phyloP scores from a whole-genome alignment of 2,888 invertebrate genomes.

The Exephanes ischioxanthus region DNA sequence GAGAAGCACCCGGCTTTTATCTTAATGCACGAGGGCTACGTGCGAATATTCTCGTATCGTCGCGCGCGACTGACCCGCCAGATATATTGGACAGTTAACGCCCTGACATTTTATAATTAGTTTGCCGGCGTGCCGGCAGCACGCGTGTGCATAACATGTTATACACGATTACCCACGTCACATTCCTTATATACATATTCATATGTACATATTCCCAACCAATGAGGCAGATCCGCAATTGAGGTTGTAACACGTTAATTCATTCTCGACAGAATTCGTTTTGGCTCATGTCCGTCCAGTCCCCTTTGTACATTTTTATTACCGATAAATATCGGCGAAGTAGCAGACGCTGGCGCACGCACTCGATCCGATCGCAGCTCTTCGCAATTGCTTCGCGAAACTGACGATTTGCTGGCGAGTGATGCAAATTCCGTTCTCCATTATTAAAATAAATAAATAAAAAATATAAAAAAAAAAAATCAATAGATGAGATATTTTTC shows the following conservation, averaged over 20 bases:
- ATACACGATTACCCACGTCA: constrained; percentile 51
- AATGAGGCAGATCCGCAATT: constrained; percentile 7
- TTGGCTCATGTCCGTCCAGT: not conserved
- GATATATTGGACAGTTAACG: constrained; percentile 65
- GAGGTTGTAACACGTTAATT: constrained; percentile 8
- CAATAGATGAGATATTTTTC: constrained; percentile 19
- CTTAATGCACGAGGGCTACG: constrained; percentile 63
- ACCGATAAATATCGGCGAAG: constrained; percentile 29
- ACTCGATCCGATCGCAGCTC: not conserved
- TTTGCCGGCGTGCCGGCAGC: constrained; percentile 58
- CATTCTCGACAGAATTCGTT: constrained; percentile 10
- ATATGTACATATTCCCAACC: constrained; percentile 25
- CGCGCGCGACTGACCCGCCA: constrained; percentile 52
- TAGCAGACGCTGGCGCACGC: not conserved
- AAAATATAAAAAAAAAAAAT: not conserved
- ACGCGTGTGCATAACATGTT: constrained; percentile 52
- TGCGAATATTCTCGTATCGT: constrained; percentile 67
- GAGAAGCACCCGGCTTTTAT: constrained; percentile 46
- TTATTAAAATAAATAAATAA: not conserved
- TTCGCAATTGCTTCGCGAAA: constrained; percentile 18
- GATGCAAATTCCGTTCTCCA: constrained; percentile 12
- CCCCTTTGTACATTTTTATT: not conserved
- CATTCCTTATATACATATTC: constrained; percentile 38
- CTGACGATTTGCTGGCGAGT: constrained; percentile 1
- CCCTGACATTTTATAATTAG: constrained; percentile 66